A percentile compares a stretch with the other conserved stretches of the same genome.
Conservation (phyloP, 2,113 vertebrate species). For the Barnardius zonarius region DNA sequence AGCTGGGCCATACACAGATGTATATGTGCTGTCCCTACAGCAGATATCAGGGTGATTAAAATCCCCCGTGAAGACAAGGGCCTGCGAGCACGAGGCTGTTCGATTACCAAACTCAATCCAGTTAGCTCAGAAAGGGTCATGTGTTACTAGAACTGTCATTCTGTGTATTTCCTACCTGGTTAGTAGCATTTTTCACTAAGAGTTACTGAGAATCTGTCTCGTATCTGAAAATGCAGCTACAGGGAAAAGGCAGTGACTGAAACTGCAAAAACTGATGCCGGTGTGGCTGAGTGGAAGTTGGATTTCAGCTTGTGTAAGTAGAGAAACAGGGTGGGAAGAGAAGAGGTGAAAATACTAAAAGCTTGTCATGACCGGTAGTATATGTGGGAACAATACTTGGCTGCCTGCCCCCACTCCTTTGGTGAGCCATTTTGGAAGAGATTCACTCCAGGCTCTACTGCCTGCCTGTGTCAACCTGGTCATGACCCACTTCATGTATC, state of each 20-base stretch:
- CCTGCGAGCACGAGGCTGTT: background rate
- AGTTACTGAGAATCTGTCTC: background rate
- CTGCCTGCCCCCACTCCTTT: background rate
- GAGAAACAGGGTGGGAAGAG: background rate
- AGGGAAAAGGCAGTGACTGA: background rate
- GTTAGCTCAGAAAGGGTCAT: slow-evolving; percentile 39
- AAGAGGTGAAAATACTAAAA: background rate
- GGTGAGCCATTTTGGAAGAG: background rate
- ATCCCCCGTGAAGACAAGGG: background rate
- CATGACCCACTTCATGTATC: too few species aligned
- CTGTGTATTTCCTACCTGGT: background rate
- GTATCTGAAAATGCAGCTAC: background rate
- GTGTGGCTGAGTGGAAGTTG: background rate
- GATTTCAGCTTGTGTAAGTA: background rate
- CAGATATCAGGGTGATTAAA: background rate
- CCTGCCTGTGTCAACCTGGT: background rate
- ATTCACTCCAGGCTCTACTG: background rate
- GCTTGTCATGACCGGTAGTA: rapidly evolving
- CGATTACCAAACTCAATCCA: slow-evolving; percentile 56
- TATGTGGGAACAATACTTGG: background rate
- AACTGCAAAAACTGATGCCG: background rate
- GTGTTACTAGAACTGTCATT: background rate
- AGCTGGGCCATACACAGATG: too few species aligned
- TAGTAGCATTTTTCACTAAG: background rate
- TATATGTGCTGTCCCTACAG: background rate